Base-by-base conservation (phyloP, 2,797 vertebrate genomes). In the Enteromius fasciolatus region DNA sequence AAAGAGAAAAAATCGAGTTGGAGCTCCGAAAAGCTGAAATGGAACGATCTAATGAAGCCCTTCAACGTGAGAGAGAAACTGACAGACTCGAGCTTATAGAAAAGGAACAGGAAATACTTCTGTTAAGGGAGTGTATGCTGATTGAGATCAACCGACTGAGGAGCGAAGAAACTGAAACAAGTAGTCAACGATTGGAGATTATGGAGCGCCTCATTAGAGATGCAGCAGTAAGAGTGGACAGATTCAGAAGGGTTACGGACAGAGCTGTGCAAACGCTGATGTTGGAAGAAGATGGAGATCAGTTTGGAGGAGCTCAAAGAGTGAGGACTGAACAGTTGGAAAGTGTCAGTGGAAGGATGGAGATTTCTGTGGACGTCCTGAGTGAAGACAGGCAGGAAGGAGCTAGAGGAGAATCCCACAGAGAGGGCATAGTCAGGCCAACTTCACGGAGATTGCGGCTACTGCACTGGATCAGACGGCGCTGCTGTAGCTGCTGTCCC, bases 91-190 rank as follows among this genome's bases (percentile, higher is more conserved):
- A 41, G 5, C 50, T 87, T 0, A 4, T 78, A 59, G 78, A 90
- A 75, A 89, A 87, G 79, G 88, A 90, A 74, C 70, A 18, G 44
- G 89, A 92, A 86, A 48, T 88, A 3, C 25, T 85, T 80, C 28
- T 88, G 9, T 61, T 88, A n/a, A 85, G 83, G 39, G 85, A 88
- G 28, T 84, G 76, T 57, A 84, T 88, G 68, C 76, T 88, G 46
- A 66, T 85, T n/a, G 87, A 87, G 41, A 86, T 88, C 15, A 76
- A 54, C 25, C 70, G 50, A 41, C 11, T 88, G 12, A 87, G 67
- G 9, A 84, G 76, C 63, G 77, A 82, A 74, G 72, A 44, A 7
- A 75, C 57, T 59, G 80, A 64, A 76, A 52, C 72, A 48, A 84
- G 77, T 12, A 48, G 52, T 10, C 74, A 74, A 8, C 81, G 74